phyloP scores from a whole-genome alignment of 2,797 vertebrate species.

The Heteromormyrus szaboi region DNA sequence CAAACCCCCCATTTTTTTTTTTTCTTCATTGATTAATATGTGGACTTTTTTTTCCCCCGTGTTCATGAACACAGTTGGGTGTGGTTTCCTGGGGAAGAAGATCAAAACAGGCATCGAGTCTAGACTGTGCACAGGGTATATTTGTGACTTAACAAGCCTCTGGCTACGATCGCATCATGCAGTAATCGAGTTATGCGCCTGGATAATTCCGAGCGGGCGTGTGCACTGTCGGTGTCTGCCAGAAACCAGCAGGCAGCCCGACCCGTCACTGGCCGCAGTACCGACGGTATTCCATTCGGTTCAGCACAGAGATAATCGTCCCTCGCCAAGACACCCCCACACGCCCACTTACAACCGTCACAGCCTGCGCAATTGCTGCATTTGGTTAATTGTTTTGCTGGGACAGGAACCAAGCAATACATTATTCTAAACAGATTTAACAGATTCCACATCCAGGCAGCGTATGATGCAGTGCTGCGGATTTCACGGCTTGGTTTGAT shows the following conservation, averaged over 20 bases:
- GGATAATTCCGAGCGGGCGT: not conserved
- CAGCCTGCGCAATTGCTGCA: not conserved
- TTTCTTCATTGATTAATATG: not conserved
- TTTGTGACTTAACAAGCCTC: not conserved
- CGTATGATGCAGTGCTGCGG: not conserved
- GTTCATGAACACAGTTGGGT: not conserved
- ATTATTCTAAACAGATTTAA: conserved; percentile 3
- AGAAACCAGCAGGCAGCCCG: not conserved
- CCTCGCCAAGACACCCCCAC: not conserved
- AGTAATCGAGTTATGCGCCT: not conserved
- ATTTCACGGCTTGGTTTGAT: not conserved
- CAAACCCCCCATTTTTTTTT: not conserved
- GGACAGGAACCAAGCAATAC: not conserved
- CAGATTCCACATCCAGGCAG: not conserved
- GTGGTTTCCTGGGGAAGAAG: not conserved
- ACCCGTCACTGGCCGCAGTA: not conserved
- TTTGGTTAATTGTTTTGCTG: not conserved
- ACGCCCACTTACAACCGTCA: not conserved
- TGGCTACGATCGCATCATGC: not conserved
- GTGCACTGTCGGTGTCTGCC: not conserved
- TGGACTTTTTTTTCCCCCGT: not conserved
- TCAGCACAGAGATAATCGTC: not conserved
- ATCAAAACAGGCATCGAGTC: not conserved
- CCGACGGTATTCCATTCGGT: not conserved
- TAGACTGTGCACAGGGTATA: not conserved